Evolutionary conservation across 2,797 vertebrate genomes (phyloP), one percentile per base, ranked within the genome.

Genomic region (Ispidina lecontei): DNA sequence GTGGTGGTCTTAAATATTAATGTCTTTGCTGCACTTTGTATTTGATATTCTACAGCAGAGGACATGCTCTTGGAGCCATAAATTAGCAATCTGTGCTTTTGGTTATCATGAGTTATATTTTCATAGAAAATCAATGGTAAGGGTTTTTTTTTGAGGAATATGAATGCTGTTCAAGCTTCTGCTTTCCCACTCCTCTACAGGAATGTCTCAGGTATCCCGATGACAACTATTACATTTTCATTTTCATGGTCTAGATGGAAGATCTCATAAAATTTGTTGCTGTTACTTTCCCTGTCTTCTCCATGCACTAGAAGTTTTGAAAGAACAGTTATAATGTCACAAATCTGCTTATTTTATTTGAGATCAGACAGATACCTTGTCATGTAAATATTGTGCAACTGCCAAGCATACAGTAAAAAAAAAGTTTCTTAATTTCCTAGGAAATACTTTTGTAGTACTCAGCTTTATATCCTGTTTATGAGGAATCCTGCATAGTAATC

Each of bases 261-360:
- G 60, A 81, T 28, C 7, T 73, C 41, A 56, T 20, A 5, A 63
- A 65, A 59, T 68, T 59, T 0, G 0, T 56, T 88, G 33, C 25
- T 63, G 20, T 28, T 68, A 3, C 12, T 79, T 91, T 75, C 67
- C 7, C 26, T 63, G 37, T 73, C 22, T 17, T 87, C 29, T 52
- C 55, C 37, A 43, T 59, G 44, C 21, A 23, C 16, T 26, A 62
- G 56, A 26, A 31, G 54, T 90, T 70, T 80, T 56, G 60, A 76
- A 3, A 65, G 6, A 92, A 51, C 13, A 70, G 26, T 84, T 75
- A 67, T 39, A 90, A 87, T 81, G 52, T 54, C n/a, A 70, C 25
- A 86, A 72, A 60, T 59, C 33, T 87, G 52, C 10, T 71, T 73
- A 67, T 86, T 90, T 95, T 84, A 77, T 78, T 84, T 84, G 63